phyloP scores from a whole-genome alignment of 2,888 invertebrate genomes.

The Lissonota sp. region DNA sequence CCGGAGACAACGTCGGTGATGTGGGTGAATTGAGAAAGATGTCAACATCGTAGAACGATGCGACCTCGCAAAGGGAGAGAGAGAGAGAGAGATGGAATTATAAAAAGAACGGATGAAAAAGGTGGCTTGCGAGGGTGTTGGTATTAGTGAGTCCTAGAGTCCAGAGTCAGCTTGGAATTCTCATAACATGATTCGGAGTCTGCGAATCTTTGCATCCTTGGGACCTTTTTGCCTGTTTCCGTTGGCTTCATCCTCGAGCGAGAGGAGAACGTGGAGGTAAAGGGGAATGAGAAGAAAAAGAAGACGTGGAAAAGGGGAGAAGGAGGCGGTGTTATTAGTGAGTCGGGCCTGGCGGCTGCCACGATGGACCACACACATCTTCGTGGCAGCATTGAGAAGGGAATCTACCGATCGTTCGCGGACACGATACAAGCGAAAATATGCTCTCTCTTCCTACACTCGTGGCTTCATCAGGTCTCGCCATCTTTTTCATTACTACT shows the following conservation, averaged over 20 bases:
- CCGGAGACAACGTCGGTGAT: too few species aligned
- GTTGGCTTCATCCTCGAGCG: slow-evolving; percentile 66
- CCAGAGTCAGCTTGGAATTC: slow-evolving; percentile 72
- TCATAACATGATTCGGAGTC: slow-evolving; percentile 77
- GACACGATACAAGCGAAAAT: slow-evolving; percentile 29
- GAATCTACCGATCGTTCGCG: slow-evolving; percentile 60
- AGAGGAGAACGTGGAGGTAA: slow-evolving; percentile 46
- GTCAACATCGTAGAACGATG: slow-evolving; percentile 23
- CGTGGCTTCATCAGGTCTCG: slow-evolving; percentile 16
- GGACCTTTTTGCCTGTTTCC: slow-evolving; percentile 74
- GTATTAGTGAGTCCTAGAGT: slow-evolving; percentile 55
- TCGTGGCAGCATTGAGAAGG: slow-evolving; percentile 68
- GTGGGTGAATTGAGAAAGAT: neutral
- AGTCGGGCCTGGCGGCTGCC: slow-evolving; percentile 80
- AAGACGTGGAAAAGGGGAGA: slow-evolving; percentile 62
- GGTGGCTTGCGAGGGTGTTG: slow-evolving; percentile 50
- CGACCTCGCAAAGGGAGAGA: slow-evolving; percentile 16
- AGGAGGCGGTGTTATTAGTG: slow-evolving; percentile 79
- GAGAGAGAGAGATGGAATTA: neutral
- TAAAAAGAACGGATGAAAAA: slow-evolving; percentile 43
- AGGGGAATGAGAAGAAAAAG: slow-evolving; percentile 56
- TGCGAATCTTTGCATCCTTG: slow-evolving; percentile 73
- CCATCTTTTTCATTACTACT: slow-evolving; percentile 35
- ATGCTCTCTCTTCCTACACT: slow-evolving; percentile 12
- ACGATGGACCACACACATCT: slow-evolving; percentile 81